Conservation (phyloP, 2,113 vertebrate genomes). For the Esox niger region DNA sequence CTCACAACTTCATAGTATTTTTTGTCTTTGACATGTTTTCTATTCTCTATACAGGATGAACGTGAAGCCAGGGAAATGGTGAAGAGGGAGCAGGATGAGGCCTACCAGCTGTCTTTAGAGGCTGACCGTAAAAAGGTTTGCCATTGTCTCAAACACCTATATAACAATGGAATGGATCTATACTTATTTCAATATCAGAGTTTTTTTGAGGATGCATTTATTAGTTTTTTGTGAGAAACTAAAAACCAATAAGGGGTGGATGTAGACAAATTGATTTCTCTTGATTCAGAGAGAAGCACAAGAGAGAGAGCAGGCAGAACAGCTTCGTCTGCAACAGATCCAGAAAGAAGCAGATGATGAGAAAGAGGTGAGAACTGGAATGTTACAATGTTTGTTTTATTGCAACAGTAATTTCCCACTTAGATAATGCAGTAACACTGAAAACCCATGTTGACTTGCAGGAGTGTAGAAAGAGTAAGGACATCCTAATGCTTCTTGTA, state of each 20-base stretch:
- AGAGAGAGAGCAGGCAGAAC: slow-evolving; percentile 95
- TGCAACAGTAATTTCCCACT: neutral
- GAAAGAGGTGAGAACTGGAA: slow-evolving; percentile 80
- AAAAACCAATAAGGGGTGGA: too few species aligned
- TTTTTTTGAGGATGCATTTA: too few species aligned
- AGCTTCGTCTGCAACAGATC: slow-evolving; percentile 92
- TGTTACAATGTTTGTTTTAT: neutral
- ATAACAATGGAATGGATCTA: neutral
- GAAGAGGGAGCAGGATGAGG: slow-evolving; percentile 97
- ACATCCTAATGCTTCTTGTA: too few species aligned
- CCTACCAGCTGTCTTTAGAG: slow-evolving; percentile 94
- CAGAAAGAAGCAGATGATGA: slow-evolving; percentile 96
- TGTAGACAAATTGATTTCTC: neutral
- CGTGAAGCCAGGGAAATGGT: slow-evolving; percentile 96
- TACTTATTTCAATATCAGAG: too few species aligned
- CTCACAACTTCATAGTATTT: too few species aligned
- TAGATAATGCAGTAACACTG: too few species aligned
- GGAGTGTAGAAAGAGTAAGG: too few species aligned
- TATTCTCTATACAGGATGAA: slow-evolving; percentile 80
- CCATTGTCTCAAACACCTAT: slow-evolving; percentile 10
- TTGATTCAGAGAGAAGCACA: slow-evolving; percentile 90
- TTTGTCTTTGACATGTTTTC: slow-evolving; percentile 30
- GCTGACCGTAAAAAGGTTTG: slow-evolving; percentile 95
- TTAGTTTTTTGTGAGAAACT: too few species aligned
- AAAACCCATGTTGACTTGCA: too few species aligned